A percentile compares a stretch with the other conserved stretches of the same genome.
Evolutionary conservation across 2,888 invertebrate genomes (phyloP).

Genomic region (Marasmarcha lunaedactyla): DNA sequence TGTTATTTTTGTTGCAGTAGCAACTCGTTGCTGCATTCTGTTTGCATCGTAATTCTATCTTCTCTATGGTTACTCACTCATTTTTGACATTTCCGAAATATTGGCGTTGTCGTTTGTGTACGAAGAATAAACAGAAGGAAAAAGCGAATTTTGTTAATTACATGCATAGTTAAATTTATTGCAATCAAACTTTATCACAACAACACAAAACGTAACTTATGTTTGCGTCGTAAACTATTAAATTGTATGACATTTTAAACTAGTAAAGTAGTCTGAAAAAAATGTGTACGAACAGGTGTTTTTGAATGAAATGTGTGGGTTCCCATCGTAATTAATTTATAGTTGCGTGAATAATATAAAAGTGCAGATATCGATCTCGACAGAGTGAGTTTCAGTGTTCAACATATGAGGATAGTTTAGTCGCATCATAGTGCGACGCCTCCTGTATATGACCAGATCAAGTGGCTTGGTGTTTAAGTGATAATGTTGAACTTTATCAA

Average conservation of each 20-base stretch:
- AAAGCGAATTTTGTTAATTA: constrained; percentile 19
- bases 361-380: constrained; percentile 56
- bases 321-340: constrained; percentile 64
- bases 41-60: constrained; percentile 11
- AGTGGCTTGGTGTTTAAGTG: too few relatives aligned
- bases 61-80: constrained; percentile 43
- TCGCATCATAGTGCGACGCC: too few relatives aligned
- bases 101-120: constrained; percentile 56
- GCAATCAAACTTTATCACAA: too few relatives aligned
- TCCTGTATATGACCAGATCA: too few relatives aligned
- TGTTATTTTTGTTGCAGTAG: background rate
- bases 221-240: too few relatives aligned
- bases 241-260: background rate
- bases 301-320: constrained; percentile 75
- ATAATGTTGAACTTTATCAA: too few relatives aligned
- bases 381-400: constrained; percentile 14
- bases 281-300: constrained; percentile 81
- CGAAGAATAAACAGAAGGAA: constrained; percentile 46
- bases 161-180: too few relatives aligned
- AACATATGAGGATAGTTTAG: background rate
- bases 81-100: constrained; percentile 56
- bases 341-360: constrained; percentile 59
- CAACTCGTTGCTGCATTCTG: background rate
- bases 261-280: constrained; percentile 74
- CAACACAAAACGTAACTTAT: too few relatives aligned